Percentiles rank a stretch among this genome's conserved stretches.
phyloP scores from a whole-genome alignment of 2,113 vertebrate species.

The Podarcis muralis region DNA sequence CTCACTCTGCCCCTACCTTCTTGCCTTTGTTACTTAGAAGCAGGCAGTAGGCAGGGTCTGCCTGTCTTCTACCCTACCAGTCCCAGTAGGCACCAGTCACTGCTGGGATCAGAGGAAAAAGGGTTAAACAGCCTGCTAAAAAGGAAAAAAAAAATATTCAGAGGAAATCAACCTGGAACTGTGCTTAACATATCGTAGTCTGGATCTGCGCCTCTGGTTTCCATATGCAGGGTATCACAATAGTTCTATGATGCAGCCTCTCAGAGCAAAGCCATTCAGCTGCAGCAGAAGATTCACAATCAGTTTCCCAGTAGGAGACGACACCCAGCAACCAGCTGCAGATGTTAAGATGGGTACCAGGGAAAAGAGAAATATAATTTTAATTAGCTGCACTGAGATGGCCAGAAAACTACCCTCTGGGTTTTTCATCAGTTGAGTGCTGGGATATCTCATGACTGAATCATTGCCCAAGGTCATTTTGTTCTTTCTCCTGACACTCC shows the following conservation, averaged over 20 bases:
- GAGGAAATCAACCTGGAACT: neutral
- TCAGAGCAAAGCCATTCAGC: neutral
- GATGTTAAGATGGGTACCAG: neutral
- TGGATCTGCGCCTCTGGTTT: neutral
- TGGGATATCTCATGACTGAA: neutral
- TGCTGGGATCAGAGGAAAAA: neutral
- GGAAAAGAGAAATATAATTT: constrained; percentile 25
- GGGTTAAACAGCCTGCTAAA: neutral
- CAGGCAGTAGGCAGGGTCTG: no score
- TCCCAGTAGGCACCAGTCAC: no score
- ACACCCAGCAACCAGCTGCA: neutral
- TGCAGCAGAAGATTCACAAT: neutral
- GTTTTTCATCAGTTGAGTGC: constrained; percentile 27
- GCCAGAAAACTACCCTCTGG: fast-evolving
- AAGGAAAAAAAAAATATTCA: neutral
- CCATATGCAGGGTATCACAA: neutral
- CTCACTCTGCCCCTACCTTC: neutral
- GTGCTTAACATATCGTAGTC: neutral
- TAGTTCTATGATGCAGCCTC: neutral
- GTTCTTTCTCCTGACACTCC: constrained; percentile 16
- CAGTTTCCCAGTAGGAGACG: neutral
- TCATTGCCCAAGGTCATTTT: constrained; percentile 19
- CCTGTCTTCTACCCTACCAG: no score
- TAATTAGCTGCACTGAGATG: constrained; percentile 47
- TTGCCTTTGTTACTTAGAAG: no score